A percentile compares a stretch with the other conserved stretches of the same genome.
These are phyloP conservation scores for Tiliqua scincoides DNA, from an alignment of 2,113 vertebrate species.

Conservation along the genomic window DNA sequence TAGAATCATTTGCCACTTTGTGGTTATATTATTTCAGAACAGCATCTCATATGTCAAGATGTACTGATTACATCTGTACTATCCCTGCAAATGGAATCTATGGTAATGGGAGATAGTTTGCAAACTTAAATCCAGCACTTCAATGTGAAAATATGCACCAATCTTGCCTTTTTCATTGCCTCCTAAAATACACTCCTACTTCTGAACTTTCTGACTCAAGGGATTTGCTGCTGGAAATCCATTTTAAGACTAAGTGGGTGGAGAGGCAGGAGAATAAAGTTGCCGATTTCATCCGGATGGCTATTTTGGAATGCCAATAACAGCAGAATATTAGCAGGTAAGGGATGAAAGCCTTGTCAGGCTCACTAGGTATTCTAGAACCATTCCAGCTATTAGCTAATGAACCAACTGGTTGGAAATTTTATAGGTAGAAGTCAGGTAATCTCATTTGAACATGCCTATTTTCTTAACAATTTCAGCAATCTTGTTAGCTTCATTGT, in stretches of 20 bases:
- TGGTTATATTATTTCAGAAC: background rate
- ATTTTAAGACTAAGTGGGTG: slow-evolving; percentile 54
- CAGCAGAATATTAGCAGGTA: slow-evolving; percentile 11
- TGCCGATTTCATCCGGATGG: slow-evolving; percentile 27
- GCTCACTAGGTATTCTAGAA: slow-evolving; percentile 27
- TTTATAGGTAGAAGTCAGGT: background rate
- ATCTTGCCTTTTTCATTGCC: background rate
- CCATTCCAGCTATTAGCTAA: slow-evolving; percentile 10
- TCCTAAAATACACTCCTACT: slow-evolving; percentile 3
- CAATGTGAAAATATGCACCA: background rate
- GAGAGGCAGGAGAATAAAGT: slow-evolving; percentile 43
- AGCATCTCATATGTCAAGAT: background rate
- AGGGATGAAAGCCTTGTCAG: background rate
- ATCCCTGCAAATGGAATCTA: slow-evolving; percentile 11
- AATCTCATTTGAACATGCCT: slow-evolving; percentile 19
- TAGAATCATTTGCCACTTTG: background rate
- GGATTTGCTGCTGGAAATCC: slow-evolving; percentile 39
- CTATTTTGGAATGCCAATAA: slow-evolving; percentile 32
- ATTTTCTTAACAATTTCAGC: background rate
- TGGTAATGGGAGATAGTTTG: background rate
- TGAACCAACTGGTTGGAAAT: background rate
- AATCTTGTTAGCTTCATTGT: background rate
- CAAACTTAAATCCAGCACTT: background rate
- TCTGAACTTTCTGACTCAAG: slow-evolving; percentile 32
- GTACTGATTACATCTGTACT: slow-evolving; percentile 26